Base-by-base conservation (phyloP, 2,113 vertebrate genomes). In the Mobula birostris region DNA sequence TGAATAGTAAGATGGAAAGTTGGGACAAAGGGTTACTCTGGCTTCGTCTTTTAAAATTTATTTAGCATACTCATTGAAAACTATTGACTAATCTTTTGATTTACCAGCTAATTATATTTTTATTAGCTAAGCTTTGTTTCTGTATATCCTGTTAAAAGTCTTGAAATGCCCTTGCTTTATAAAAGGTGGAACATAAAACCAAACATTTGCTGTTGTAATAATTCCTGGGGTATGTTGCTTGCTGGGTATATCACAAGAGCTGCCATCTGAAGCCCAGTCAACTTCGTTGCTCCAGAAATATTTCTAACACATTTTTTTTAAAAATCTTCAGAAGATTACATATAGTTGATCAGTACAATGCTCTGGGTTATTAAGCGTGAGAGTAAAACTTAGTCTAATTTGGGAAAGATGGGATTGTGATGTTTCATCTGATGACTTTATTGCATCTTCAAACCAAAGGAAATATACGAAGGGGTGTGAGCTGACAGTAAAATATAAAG, bases 401-500 rank as follows among this genome's bases (percentile, higher is more conserved):
- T 66, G 70, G 5, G 91, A 76, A 27, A 15, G 21, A 93, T 74
- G 91, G 6, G 40, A 66, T 63, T 7, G 70, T 63, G 40, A 93
- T 56, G 61, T 27, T 70, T 93, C 68, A 36, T 72, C 61, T 74
- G 40, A 93, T 74, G 74, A 74, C 66, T 48, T 72, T 74, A 93
- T 74, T 36, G 27, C 91, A 74, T 93, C 40, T 93, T 93, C 29
- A 92, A 92, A 76, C 36, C n/a, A 40, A 48, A 76, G 70, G 91
- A 74, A 93, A 74, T 56, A 93, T 93, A 66, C 68, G 40, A 74
- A 40, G 68, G 70, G 91, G 48, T 74, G 91, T 27, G 70, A 74
- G 70, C 91, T 74, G 74, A 93, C 76, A 56, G 91, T 48, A 74
- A 93, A 93, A 93, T 93, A 56, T 21, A 66, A 93, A 74, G 91